A percentile compares a stretch with the other conserved stretches of the same genome.
phyloP scores from a whole-genome alignment of 2,113 vertebrate species.

The Casuarius casuarius region DNA sequence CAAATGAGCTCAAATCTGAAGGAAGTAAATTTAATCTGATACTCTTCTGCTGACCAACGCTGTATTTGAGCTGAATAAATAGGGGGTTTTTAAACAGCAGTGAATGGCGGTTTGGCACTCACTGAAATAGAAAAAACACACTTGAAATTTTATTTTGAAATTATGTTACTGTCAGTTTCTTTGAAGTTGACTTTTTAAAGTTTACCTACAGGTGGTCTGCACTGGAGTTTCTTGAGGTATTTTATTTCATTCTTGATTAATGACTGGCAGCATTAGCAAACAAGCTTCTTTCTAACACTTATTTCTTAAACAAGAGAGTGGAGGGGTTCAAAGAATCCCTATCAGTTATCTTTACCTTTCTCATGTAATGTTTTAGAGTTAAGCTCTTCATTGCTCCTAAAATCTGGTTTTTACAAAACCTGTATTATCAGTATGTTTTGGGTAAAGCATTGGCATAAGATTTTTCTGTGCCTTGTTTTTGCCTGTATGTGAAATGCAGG shows the following conservation, averaged over 20 bases:
- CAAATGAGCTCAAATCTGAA: background rate
- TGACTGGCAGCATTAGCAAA: background rate
- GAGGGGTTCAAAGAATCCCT: background rate
- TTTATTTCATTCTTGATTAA: background rate
- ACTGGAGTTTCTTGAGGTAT: background rate
- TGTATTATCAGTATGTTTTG: background rate
- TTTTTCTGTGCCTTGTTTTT: background rate
- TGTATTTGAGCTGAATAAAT: background rate
- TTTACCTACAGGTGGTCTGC: background rate
- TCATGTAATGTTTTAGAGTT: background rate
- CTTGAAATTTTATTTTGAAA: background rate
- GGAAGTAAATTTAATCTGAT: background rate
- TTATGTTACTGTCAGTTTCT: background rate
- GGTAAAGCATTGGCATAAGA: background rate
- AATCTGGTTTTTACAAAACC: background rate
- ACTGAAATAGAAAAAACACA: background rate
- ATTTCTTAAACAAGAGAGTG: background rate
- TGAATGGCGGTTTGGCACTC: background rate
- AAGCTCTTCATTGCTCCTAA: background rate
- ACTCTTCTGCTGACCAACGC: background rate
- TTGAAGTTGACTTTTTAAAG: background rate
- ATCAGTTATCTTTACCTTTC: background rate
- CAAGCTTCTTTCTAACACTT: background rate
- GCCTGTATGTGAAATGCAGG: background rate
- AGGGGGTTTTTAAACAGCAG: fast-evolving